Evolutionary conservation across 2,113 vertebrate genomes (phyloP).

Genomic region (Macroglossus sobrinus): DNA sequence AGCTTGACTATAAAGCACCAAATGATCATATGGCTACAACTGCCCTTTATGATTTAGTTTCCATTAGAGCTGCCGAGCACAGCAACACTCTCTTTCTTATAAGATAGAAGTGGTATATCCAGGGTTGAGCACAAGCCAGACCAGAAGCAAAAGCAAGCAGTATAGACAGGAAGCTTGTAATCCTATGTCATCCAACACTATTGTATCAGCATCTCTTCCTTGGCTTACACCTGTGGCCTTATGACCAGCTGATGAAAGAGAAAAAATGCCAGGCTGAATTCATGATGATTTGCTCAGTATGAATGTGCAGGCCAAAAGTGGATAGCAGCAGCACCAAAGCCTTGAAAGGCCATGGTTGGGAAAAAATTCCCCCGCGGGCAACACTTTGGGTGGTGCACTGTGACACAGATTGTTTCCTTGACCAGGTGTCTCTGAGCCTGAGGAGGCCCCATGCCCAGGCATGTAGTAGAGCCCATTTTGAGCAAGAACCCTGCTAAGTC

Average conservation of each 20-base stretch:
- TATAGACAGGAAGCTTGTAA: background rate
- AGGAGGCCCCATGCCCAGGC: background rate
- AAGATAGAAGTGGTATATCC: background rate
- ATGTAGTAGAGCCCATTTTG: background rate
- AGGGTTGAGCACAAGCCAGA: background rate
- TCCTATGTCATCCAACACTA: background rate
- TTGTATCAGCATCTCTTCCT: background rate
- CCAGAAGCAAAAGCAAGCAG: background rate
- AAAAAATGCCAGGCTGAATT: background rate
- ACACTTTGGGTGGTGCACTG: background rate
- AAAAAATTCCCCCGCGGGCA: background rate
- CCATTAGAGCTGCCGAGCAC: background rate
- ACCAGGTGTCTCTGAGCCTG: background rate
- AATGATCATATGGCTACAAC: background rate
- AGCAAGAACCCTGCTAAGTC: background rate
- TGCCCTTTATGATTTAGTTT: background rate
- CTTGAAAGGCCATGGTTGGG: background rate
- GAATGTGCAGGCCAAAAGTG: background rate
- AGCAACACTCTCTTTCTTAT: background rate
- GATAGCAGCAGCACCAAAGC: background rate
- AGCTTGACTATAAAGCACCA: no score
- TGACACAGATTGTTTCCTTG: background rate
- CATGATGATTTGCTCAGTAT: background rate
- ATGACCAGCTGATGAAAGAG: background rate
- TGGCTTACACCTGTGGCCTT: background rate